These are phyloP conservation scores for Cistogaster globosa DNA, from an alignment of 2,888 invertebrate genomes.

Conservation along the genomic window DNA sequence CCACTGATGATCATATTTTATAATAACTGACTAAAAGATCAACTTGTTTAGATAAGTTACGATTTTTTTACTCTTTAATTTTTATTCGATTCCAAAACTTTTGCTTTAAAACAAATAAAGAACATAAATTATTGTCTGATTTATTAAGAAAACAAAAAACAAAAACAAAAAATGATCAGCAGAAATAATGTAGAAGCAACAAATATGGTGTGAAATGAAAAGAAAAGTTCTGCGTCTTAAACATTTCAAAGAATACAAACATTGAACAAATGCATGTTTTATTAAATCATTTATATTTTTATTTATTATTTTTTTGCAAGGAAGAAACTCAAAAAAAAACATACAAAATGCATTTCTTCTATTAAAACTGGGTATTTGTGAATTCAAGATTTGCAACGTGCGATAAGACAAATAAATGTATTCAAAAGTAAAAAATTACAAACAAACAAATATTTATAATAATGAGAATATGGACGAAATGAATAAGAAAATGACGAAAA, in stretches of 20 bases:
- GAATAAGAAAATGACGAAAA: slow-evolving; percentile 7
- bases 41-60: slow-evolving; percentile 58
- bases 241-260: slow-evolving; percentile 20
- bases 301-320: not conserved
- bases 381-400: slow-evolving; percentile 50
- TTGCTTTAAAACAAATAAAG: slow-evolving; percentile 29
- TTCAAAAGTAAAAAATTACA: not conserved
- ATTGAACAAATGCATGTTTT: slow-evolving; percentile 29
- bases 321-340: not conserved
- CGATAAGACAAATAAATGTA: slow-evolving; percentile 56
- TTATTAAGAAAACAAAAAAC: slow-evolving; percentile 54
- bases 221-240: slow-evolving; percentile 41
- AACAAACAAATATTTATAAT: not conserved
- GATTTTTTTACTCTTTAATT: not conserved
- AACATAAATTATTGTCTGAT: slow-evolving; percentile 63
- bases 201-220: slow-evolving; percentile 66
- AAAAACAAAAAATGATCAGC: not conserved
- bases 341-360: not conserved
- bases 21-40: slow-evolving; percentile 62
- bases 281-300: not conserved
- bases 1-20: slow-evolving; percentile 56
- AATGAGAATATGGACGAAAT: no score
- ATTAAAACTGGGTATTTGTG: slow-evolving; percentile 20
- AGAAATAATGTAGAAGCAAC: slow-evolving; percentile 21
- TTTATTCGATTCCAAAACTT: slow-evolving; percentile 41